Percentiles rank a stretch among this genome's conserved stretches.
Evolutionary conservation across 2,113 vertebrate genomes (phyloP).

Genomic region (Myotis yumanensis): DNA sequence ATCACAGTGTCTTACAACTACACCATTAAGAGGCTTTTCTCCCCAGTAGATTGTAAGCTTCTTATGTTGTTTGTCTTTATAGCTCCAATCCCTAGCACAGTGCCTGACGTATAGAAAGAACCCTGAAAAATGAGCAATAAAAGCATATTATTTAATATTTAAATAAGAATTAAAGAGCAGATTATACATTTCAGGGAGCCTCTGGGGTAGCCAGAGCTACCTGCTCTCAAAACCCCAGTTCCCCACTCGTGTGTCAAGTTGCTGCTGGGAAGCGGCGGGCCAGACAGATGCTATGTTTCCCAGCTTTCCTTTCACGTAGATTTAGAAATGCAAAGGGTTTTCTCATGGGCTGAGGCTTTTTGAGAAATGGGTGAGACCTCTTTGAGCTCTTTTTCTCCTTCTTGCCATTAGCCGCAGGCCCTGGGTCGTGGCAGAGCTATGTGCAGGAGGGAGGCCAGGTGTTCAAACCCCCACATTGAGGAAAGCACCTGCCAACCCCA

Average conservation of each 20-base stretch:
- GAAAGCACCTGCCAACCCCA: not conserved
- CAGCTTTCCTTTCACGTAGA: not conserved
- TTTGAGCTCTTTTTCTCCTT: not conserved
- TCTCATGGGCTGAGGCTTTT: not conserved
- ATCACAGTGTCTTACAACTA: not conserved
- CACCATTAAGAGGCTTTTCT: not conserved
- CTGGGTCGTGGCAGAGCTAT: not conserved
- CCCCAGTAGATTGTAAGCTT: not conserved
- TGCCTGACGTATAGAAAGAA: not conserved
- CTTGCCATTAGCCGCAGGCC: too few relatives aligned
- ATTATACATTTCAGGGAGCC: not conserved
- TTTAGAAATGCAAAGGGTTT: not conserved
- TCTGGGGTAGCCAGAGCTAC: not conserved
- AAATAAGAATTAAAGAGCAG: not conserved
- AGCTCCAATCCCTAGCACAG: not conserved
- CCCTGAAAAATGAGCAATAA: not conserved
- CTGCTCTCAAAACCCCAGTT: not conserved
- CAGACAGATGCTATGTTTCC: not conserved
- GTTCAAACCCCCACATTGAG: not conserved
- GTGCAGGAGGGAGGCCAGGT: not conserved
- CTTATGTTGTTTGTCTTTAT: not conserved
- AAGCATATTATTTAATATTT: not conserved
- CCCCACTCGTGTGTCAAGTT: not conserved
- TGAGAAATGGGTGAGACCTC: not conserved
- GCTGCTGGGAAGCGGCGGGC: not conserved